These are phyloP conservation scores for Gallinago stenura DNA, from an alignment of 2,797 vertebrate species.

Conservation along the genomic window DNA sequence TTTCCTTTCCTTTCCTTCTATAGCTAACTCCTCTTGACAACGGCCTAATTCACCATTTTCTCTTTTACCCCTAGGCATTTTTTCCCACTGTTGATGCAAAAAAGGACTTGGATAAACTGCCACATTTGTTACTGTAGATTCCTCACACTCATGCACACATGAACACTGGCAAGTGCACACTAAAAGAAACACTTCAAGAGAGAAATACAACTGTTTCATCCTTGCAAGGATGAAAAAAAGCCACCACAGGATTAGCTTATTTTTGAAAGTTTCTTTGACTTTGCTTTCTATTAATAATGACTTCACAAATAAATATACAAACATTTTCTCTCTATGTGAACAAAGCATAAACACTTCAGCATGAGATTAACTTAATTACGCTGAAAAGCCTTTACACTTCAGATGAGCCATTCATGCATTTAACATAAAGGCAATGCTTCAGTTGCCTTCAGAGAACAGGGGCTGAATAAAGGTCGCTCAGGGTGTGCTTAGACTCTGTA, in stretches of 20 bases:
- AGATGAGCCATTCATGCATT: background rate
- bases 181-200: background rate
- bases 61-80: background rate
- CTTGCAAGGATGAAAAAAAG: background rate
- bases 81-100: background rate
- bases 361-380: background rate
- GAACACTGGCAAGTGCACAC: background rate
- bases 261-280: background rate
- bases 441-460: background rate
- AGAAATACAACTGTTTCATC: background rate
- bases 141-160: background rate
- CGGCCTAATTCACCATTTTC: constrained; percentile 2
- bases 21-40: constrained; percentile 38
- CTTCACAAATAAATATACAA: background rate
- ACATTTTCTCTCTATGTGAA: background rate
- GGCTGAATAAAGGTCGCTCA: background rate
- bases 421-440: background rate
- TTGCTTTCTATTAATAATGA: background rate
- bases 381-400: background rate
- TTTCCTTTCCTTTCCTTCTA: no score
- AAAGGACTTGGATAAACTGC: background rate
- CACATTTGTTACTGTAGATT: constrained; percentile 6
- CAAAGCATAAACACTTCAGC: background rate
- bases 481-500: background rate
- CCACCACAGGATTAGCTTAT: background rate